These are phyloP conservation scores for Vanessa tameamea DNA, from an alignment of 1,140 invertebrate species.

Conservation along the genomic window DNA sequence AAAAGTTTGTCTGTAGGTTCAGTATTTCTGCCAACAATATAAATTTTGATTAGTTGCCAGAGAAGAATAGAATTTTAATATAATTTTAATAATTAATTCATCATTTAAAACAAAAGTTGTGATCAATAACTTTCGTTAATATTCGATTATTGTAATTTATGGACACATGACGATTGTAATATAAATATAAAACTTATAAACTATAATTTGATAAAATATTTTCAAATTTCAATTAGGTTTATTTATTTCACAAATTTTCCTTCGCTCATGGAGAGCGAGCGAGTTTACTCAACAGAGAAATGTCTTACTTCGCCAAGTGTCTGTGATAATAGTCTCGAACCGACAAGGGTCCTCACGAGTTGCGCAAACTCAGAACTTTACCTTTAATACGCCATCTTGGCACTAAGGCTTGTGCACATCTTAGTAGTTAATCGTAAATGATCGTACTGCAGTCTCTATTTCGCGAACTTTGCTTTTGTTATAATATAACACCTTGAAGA, in stretches of 20 bases:
- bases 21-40: no score
- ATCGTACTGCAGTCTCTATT: neutral
- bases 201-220: neutral
- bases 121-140: no score
- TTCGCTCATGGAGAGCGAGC: neutral
- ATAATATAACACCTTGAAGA: neutral
- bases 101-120: no score
- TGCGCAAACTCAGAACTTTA: slow-evolving; percentile 10
- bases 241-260: neutral
- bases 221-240: neutral
- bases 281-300: slow-evolving; percentile 2
- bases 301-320: slow-evolving; percentile 3
- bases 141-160: no score
- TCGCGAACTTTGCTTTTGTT: neutral
- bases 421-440: neutral
- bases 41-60: no score
- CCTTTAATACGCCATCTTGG: slow-evolving; percentile 8
- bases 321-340: slow-evolving; percentile 1
- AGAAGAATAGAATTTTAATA: no score
- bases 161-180: no score
- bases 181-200: no score
- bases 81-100: no score
- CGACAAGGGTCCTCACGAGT: slow-evolving; percentile 3
- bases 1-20: no score
- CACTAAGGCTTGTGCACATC: neutral